Conservation (phyloP, 2,797 vertebrate genomes). For the Micropoecilia bifurca region DNA sequence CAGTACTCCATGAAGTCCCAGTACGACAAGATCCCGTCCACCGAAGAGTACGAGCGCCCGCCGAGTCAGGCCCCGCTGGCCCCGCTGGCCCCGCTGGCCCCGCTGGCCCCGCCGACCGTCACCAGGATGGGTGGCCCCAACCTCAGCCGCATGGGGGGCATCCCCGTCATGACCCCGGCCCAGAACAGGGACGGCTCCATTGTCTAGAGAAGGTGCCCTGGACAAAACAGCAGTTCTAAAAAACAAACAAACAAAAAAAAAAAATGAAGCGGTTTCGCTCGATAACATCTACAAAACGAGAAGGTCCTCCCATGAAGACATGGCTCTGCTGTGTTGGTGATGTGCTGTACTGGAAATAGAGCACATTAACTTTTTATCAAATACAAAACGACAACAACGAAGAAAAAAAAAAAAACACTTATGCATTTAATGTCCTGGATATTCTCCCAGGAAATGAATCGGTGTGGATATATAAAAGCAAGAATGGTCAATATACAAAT, state of each 20-base stretch:
- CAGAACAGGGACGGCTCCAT: constrained; percentile 98
- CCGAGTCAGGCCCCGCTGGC: constrained; percentile 83
- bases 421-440: constrained; percentile 67
- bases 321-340: constrained; percentile 57
- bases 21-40: constrained; percentile 91
- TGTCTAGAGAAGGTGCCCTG: constrained; percentile 81
- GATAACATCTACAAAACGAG: constrained; percentile 51
- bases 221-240: constrained; percentile 31
- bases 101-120: constrained; percentile 80
- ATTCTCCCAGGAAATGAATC: constrained; percentile 52
- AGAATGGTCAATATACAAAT: constrained; percentile 60
- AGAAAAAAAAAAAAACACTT: constrained; percentile 35
- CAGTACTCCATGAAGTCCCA: constrained; percentile 83
- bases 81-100: constrained; percentile 78
- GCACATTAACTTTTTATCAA: constrained; percentile 70
- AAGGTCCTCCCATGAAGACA: constrained; percentile 47
- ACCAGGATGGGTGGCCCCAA: constrained; percentile 91
- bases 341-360: constrained; percentile 51
- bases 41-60: constrained; percentile 89
- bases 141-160: constrained; percentile 96
- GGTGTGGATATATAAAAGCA: constrained; percentile 35
- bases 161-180: constrained; percentile 97
- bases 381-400: constrained; percentile 15
- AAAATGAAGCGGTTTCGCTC: constrained; percentile 46
- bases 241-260: constrained; percentile 6